Percentiles rank a stretch among this genome's conserved stretches.
These are phyloP conservation scores for Rhabdomys pumilio DNA, from an alignment of 2,797 vertebrate species.

Conservation along the genomic window DNA sequence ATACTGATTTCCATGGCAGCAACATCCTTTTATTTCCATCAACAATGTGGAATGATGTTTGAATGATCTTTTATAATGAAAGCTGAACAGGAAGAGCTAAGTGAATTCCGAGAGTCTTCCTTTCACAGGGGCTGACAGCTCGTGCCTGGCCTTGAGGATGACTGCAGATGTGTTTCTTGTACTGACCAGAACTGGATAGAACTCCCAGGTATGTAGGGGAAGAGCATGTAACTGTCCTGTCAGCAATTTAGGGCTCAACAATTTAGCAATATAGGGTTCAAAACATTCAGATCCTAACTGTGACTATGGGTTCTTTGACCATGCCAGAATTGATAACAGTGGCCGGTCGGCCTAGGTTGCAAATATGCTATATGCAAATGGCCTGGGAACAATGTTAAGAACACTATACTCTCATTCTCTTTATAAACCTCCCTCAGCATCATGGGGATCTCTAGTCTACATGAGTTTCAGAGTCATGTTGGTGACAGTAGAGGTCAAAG, in stretches of 20 bases:
- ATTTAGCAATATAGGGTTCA: not conserved
- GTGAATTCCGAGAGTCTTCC: not conserved
- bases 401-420: not conserved
- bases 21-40: not conserved
- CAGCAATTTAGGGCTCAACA: not conserved
- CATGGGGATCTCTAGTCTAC: not conserved
- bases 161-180: not conserved
- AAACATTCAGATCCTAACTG: not conserved
- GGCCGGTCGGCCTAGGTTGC: not conserved
- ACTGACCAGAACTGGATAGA: not conserved
- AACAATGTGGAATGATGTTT: not conserved
- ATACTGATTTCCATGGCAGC: not conserved
- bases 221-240: no score
- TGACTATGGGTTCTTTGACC: not conserved
- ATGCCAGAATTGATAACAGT: not conserved
- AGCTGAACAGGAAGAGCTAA: not conserved
- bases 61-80: conserved; percentile 20
- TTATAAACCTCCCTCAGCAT: not conserved
- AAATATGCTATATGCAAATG: not conserved
- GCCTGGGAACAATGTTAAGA: not conserved
- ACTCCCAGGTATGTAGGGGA: not conserved
- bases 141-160: not conserved
- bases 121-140: not conserved
- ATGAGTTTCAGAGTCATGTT: not conserved
- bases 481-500: not conserved